These are phyloP conservation scores for Erynnis tages DNA, from an alignment of 2,888 invertebrate species.

Conservation along the genomic window DNA sequence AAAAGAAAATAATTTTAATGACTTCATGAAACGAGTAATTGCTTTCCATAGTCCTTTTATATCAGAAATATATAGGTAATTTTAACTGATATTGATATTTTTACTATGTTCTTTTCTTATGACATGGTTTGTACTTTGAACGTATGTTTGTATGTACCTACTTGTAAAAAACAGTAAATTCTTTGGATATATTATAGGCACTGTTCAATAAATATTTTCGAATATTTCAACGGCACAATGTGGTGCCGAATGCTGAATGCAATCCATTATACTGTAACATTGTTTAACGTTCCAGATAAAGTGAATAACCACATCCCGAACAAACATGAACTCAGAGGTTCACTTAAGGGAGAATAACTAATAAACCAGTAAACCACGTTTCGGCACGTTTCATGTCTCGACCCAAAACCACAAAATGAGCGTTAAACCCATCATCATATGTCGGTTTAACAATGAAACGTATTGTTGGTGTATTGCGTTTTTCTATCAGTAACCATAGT, in stretches of 20 bases:
- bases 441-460: slow-evolving; percentile 3
- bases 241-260: slow-evolving; percentile 14
- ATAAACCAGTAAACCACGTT: slow-evolving; percentile 21
- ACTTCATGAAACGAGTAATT: no score
- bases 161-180: no score
- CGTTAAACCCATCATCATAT: slow-evolving; percentile 9
- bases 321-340: slow-evolving; percentile 20
- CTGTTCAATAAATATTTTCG: no score
- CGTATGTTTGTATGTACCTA: no score
- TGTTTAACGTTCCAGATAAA: slow-evolving; percentile 23
- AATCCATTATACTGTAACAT: slow-evolving; percentile 18
- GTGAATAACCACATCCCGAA: slow-evolving; percentile 27
- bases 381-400: slow-evolving; percentile 25
- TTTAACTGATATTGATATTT: no score
- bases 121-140: no score
- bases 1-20: no score
- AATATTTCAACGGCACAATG: slow-evolving; percentile 5
- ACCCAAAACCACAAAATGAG: slow-evolving; percentile 18
- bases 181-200: background rate
- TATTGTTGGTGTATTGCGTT: background rate
- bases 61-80: no score
- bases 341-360: slow-evolving; percentile 24
- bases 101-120: no score
- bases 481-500: background rate
- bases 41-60: no score